phyloP scores from a whole-genome alignment of 1,140 invertebrate species.

The Ceratina australensis region DNA sequence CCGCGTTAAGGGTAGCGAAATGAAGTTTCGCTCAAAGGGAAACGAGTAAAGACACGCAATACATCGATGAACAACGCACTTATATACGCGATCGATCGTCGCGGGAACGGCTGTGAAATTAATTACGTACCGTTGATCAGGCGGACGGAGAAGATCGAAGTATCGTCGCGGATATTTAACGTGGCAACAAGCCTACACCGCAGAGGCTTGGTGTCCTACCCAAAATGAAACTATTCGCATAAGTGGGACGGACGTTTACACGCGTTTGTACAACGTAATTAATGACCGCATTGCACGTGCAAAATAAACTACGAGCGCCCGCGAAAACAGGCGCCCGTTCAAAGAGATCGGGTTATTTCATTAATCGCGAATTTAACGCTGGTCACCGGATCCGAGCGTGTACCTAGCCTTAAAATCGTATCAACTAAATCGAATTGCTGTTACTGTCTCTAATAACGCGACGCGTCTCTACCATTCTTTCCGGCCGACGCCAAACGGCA shows the following conservation, averaged over 20 bases:
- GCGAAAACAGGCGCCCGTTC: slow-evolving; percentile 19
- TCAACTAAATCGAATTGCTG: slow-evolving; percentile 42
- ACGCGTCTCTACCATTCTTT: neutral
- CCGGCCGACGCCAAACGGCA: no score
- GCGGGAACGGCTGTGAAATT: neutral
- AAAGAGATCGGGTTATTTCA: slow-evolving; percentile 53
- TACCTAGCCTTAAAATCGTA: neutral
- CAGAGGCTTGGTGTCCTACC: no score
- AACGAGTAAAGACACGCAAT: neutral
- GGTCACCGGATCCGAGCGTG: neutral
- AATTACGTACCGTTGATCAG: neutral
- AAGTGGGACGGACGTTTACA: slow-evolving; percentile 21
- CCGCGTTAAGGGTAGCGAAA: neutral
- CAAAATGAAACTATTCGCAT: slow-evolving; percentile 53
- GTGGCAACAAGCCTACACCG: slow-evolving; percentile 23
- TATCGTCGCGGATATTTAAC: slow-evolving; percentile 32
- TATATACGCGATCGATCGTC: neutral
- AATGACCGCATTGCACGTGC: slow-evolving; percentile 38
- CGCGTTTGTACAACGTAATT: slow-evolving; percentile 59
- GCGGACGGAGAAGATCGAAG: slow-evolving; percentile 11
- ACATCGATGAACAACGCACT: no score
- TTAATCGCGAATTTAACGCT: slow-evolving; percentile 51
- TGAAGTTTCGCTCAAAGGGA: neutral
- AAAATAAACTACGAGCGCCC: slow-evolving; percentile 43
- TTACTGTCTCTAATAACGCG: slow-evolving; percentile 29